Evolutionary conservation across 2,113 vertebrate genomes (phyloP).

Genomic region (Megaceryle maxima): DNA sequence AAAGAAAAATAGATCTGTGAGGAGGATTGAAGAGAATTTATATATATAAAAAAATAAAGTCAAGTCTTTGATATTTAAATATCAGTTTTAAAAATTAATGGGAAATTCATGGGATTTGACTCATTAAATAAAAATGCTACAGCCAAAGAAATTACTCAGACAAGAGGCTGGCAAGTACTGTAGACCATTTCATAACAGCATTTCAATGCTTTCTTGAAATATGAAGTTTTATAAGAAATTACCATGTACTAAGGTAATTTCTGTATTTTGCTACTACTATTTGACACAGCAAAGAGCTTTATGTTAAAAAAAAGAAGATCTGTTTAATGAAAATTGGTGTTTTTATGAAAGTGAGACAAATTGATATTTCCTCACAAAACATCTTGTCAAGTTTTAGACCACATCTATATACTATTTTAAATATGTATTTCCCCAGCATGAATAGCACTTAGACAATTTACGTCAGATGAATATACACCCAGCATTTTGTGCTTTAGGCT

Average conservation of each 20-base stretch:
- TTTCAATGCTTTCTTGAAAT: not conserved
- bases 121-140: not conserved
- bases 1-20: not conserved
- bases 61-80: not conserved
- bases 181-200: not conserved
- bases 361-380: not conserved
- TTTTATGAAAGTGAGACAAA: not conserved
- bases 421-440: not conserved
- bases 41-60: too few species aligned
- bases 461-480: not conserved
- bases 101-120: not conserved
- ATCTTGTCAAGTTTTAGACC: not conserved
- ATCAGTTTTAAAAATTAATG: not conserved
- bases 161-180: not conserved
- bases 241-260: fast-evolving
- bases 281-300: not conserved
- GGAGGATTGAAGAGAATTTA: not conserved
- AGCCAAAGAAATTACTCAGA: not conserved
- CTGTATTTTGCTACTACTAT: not conserved
- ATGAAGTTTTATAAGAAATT: not conserved
- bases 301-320: not conserved
- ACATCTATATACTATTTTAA: not conserved
- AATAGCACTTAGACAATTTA: not conserved
- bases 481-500: not conserved
- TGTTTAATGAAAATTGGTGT: not conserved